A percentile compares a stretch with the other conserved stretches of the same genome.
Evolutionary conservation across 2,797 vertebrate species (phyloP).

Genomic region (Arrhamphus sclerolepis): DNA sequence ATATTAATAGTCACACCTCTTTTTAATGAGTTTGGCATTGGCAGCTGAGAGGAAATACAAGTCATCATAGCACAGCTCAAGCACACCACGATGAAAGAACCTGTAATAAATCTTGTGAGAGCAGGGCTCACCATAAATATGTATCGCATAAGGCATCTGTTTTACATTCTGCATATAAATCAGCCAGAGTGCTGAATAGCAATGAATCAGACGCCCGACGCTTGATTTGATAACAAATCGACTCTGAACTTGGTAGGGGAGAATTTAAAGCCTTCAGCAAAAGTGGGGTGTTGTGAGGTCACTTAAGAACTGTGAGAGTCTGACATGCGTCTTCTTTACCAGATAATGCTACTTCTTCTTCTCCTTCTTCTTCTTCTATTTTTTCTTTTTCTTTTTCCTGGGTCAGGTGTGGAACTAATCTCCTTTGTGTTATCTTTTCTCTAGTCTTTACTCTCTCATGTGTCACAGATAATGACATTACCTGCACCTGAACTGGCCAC

Average conservation of each 20-base stretch:
- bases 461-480: conserved; percentile 53
- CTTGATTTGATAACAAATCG: conserved; percentile 99
- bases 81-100: conserved; percentile 98
- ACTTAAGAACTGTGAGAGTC: conserved; percentile 61
- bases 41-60: conserved; percentile 99
- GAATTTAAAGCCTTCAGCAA: conserved; percentile 94
- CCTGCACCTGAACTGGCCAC: conserved; percentile 40
- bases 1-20: conserved; percentile 99
- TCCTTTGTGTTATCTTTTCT: conserved; percentile 58
- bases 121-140: conserved; percentile 99
- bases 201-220: conserved; percentile 99
- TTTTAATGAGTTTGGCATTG: conserved; percentile 99
- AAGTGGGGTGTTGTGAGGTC: conserved; percentile 71
- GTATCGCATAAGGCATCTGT: conserved; percentile 99
- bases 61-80: conserved; percentile 97
- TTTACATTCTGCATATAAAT: conserved; percentile 99
- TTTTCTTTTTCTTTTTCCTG: not conserved
- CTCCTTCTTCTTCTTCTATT: conserved; percentile 15
- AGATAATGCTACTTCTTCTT: conserved; percentile 57
- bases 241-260: conserved; percentile 97
- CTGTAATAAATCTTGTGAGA: conserved; percentile 99
- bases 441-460: conserved; percentile 38
- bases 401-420: conserved; percentile 61
- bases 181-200: conserved; percentile 96
- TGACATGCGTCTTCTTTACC: conserved; percentile 64